These are phyloP conservation scores for Leucoma salicis DNA, from an alignment of 2,888 invertebrate genomes.

Conservation along the genomic window DNA sequence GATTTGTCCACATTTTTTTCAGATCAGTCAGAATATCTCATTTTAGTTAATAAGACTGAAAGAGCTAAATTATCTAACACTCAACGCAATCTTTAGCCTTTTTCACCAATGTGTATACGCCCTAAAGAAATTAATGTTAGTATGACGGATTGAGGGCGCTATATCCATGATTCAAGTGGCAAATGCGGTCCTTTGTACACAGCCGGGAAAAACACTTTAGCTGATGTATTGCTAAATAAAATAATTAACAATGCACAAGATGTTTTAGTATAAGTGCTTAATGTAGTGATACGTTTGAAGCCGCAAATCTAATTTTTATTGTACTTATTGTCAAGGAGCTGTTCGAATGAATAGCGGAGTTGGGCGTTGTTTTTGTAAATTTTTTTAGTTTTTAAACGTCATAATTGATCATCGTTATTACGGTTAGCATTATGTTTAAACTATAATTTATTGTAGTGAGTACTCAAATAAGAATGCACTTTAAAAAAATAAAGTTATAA, in stretches of 20 bases:
- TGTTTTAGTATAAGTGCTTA: conserved; percentile 14
- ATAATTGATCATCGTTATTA: too few species aligned
- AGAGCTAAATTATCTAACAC: too few species aligned
- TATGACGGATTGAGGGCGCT: conserved; percentile 44
- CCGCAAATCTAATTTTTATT: not conserved
- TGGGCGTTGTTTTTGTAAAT: too few species aligned
- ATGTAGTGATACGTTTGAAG: conserved; percentile 5
- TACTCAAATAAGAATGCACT: too few species aligned
- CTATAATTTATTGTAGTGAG: too few species aligned
- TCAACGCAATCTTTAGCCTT: too few species aligned
- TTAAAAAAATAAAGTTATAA: too few species aligned
- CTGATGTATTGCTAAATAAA: conserved; percentile 36
- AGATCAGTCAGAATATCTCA: too few species aligned
- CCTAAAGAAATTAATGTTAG: conserved; percentile 29
- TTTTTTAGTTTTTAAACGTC: too few species aligned
- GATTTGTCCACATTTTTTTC: too few species aligned
- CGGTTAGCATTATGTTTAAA: too few species aligned
- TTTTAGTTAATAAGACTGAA: too few species aligned
- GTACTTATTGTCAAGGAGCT: not conserved
- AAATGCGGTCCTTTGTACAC: conserved; percentile 40
- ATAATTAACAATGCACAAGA: conserved; percentile 35
- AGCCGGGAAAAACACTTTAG: conserved; percentile 46
- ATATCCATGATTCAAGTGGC: conserved; percentile 35
- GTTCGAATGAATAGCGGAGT: not conserved
- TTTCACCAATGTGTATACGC: not conserved